Evolutionary conservation across 1,140 invertebrate species (phyloP).

Genomic region (Diorhabda sublineata): DNA sequence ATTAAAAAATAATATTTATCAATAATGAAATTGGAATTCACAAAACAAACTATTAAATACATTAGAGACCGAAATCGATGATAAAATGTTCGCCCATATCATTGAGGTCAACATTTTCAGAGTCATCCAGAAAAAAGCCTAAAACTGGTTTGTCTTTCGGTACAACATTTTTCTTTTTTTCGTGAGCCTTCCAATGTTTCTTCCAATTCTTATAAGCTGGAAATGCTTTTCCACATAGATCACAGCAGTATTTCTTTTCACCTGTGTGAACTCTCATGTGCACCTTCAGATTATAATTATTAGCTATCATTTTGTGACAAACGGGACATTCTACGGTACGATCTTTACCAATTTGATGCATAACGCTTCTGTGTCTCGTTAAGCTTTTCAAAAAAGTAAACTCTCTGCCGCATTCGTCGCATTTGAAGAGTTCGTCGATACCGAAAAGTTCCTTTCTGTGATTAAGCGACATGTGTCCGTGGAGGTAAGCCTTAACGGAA

Average conservation of each 20-base stretch:
- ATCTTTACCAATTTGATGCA: slow-evolving; percentile 34
- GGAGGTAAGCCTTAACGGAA: slow-evolving; percentile 43
- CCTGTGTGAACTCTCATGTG: slow-evolving; percentile 72
- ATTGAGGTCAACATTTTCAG: too few species aligned
- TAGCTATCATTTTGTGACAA: slow-evolving; percentile 38
- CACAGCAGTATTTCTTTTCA: slow-evolving; percentile 75
- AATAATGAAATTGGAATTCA: too few species aligned
- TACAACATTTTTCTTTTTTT: slow-evolving; percentile 9
- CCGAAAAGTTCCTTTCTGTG: slow-evolving; percentile 36
- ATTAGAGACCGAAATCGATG: too few species aligned
- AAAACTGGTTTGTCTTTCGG: too few species aligned
- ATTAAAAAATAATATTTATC: too few species aligned
- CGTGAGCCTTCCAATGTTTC: slow-evolving; percentile 25
- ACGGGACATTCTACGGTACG: slow-evolving; percentile 32
- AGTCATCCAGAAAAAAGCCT: too few species aligned
- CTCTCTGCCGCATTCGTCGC: slow-evolving; percentile 35
- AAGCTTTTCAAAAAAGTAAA: slow-evolving; percentile 37
- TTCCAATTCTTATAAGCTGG: slow-evolving; percentile 56
- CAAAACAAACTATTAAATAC: too few species aligned
- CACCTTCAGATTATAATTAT: slow-evolving; percentile 36
- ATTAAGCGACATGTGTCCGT: slow-evolving; percentile 40
- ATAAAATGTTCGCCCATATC: too few species aligned
- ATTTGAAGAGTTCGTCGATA: slow-evolving; percentile 30
- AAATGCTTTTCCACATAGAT: slow-evolving; percentile 68
- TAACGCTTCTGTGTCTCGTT: slow-evolving; percentile 31